Conservation (phyloP, 2,797 vertebrate genomes). For the Sebastes cheni region DNA sequence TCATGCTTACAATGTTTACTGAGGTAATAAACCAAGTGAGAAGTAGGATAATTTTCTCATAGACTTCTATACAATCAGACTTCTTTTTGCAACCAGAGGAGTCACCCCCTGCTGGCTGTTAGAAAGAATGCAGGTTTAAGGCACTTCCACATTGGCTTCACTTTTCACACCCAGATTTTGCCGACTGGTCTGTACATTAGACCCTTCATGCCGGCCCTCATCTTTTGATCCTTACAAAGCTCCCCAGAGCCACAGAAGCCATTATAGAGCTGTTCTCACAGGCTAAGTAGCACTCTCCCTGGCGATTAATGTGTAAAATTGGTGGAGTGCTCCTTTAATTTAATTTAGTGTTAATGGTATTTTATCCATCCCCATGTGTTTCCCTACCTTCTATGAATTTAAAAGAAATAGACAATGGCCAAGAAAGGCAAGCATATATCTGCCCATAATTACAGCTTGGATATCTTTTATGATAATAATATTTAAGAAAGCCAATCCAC, state of each 20-base stretch:
- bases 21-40: too few species aligned
- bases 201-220: not conserved
- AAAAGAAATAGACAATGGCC: not conserved
- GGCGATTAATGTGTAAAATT: not conserved
- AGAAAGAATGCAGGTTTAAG: not conserved
- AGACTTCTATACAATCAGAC: too few species aligned
- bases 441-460: not conserved
- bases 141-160: not conserved
- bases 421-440: not conserved
- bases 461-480: not conserved
- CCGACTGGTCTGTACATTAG: not conserved
- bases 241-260: not conserved
- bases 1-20: too few species aligned
- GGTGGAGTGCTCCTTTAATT: not conserved
- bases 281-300: not conserved
- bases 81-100: not conserved
- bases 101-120: not conserved
- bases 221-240: not conserved
- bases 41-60: too few species aligned
- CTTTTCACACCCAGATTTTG: not conserved
- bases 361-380: not conserved
- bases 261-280: not conserved
- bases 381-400: not conserved
- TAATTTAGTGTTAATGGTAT: not conserved
- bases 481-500: not conserved